A percentile compares a stretch with the other conserved stretches of the same genome.
These are phyloP conservation scores for Parazoanthus darwini DNA, from an alignment of 92 coral and sea anemone genomes.

Conservation along the genomic window DNA sequence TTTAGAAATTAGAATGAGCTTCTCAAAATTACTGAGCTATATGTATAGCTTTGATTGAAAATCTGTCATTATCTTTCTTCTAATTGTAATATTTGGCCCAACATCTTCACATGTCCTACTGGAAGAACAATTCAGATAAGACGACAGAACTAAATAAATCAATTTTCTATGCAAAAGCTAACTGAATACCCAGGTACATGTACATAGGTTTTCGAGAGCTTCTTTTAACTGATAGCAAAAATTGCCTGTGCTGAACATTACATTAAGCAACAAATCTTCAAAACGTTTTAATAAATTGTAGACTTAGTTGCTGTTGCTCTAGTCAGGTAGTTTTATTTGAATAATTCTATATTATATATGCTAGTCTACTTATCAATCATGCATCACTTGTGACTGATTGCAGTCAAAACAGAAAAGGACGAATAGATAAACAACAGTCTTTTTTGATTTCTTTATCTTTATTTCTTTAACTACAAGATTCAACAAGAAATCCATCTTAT, in stretches of 20 bases:
- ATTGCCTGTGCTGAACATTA: background rate
- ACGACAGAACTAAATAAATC: background rate
- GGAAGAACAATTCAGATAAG: background rate
- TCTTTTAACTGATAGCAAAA: too few species aligned
- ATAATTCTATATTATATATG: background rate
- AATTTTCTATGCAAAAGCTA: background rate
- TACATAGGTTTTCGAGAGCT: background rate
- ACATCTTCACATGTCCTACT: background rate
- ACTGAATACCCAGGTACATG: background rate
- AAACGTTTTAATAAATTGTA: too few species aligned
- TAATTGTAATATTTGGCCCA: background rate
- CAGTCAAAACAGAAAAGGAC: constrained; percentile 8
- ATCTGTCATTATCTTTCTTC: background rate
- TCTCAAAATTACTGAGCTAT: background rate
- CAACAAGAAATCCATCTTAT: background rate
- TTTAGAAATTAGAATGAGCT: background rate
- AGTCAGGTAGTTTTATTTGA: background rate
- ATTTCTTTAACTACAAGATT: background rate
- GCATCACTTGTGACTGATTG: background rate
- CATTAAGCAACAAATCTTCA: too few species aligned
- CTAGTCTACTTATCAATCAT: background rate
- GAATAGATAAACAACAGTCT: background rate
- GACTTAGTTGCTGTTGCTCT: background rate
- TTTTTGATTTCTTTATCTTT: too few species aligned
- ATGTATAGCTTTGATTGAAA: background rate